Evolutionary conservation across 2,113 vertebrate species (phyloP).

Genomic region (Tragelaphus strepsiceros): DNA sequence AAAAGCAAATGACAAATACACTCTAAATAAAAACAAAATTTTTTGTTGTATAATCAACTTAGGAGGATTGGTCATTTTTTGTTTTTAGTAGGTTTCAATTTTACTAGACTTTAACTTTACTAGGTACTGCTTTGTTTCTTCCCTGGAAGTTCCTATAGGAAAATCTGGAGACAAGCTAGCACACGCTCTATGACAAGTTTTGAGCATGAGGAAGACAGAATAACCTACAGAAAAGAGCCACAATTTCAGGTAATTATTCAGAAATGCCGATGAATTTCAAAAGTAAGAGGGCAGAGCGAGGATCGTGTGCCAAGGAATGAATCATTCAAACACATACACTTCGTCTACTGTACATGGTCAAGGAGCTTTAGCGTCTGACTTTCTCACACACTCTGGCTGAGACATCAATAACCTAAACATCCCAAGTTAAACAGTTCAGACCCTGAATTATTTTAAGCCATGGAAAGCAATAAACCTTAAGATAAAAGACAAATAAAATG

Average conservation of each 20-base stretch:
- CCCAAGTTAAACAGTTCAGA: slow-evolving; percentile 62
- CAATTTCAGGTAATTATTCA: slow-evolving; percentile 27
- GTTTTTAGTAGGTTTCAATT: background rate
- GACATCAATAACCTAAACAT: slow-evolving; percentile 55
- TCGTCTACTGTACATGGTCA: background rate
- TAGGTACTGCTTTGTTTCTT: slow-evolving; percentile 47
- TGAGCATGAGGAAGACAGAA: slow-evolving; percentile 62
- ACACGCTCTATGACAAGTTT: slow-evolving; percentile 68
- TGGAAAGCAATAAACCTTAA: slow-evolving; percentile 59
- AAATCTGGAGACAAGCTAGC: slow-evolving; percentile 64
- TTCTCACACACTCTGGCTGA: slow-evolving; percentile 34
- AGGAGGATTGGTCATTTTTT: slow-evolving; percentile 68
- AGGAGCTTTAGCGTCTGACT: background rate
- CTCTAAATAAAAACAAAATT: background rate
- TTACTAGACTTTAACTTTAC: background rate
- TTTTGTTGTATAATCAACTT: slow-evolving; percentile 71
- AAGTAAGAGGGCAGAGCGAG: slow-evolving; percentile 32
- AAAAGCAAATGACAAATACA: background rate
- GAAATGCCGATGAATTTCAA: slow-evolving; percentile 20
- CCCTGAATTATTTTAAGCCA: slow-evolving; percentile 41
- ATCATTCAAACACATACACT: slow-evolving; percentile 13
- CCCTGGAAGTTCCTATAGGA: slow-evolving; percentile 58
- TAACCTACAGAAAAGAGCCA: background rate
- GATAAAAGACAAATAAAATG: slow-evolving; percentile 60
- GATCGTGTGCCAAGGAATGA: slow-evolving; percentile 4